These are phyloP conservation scores for Heliconius cydno DNA, from an alignment of 2,888 invertebrate genomes.

Conservation along the genomic window DNA sequence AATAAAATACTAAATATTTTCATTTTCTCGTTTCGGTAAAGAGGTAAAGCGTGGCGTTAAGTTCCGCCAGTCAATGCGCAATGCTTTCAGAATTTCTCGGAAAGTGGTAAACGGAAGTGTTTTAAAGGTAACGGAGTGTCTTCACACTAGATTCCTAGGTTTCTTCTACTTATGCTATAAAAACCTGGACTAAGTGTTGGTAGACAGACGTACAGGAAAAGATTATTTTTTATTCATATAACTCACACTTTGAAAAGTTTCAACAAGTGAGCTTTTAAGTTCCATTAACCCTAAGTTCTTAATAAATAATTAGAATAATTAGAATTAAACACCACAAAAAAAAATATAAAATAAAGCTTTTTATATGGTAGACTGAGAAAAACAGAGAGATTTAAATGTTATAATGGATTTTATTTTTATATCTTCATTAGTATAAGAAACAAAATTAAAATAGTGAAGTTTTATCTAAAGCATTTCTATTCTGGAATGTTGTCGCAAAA, in stretches of 20 bases:
- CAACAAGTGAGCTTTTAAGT: not conserved
- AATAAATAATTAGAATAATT: not conserved
- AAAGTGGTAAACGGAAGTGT: not conserved
- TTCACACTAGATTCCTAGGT: not conserved
- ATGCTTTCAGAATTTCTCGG: accelerated
- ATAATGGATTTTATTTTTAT: not conserved
- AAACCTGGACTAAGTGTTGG: not conserved
- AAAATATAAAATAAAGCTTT: not conserved
- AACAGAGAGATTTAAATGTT: too few relatives aligned
- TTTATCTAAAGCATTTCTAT: not conserved
- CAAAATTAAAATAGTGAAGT: not conserved
- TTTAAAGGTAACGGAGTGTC: not conserved
- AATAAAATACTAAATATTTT: not conserved
- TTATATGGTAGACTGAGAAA: too few relatives aligned
- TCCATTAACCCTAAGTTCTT: not conserved
- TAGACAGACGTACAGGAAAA: too few relatives aligned
- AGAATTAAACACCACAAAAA: not conserved
- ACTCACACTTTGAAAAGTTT: not conserved
- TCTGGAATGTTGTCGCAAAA: not conserved
- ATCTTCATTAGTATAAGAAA: not conserved
- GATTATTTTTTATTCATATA: not conserved
- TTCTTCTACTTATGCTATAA: not conserved
- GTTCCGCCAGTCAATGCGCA: not conserved
- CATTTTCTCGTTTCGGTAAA: not conserved
- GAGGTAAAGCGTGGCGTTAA: not conserved